Evolutionary conservation across 2,797 vertebrate species (phyloP), one percentile per base, ranked within the genome.

Genomic region (Rachycentron canadum): DNA sequence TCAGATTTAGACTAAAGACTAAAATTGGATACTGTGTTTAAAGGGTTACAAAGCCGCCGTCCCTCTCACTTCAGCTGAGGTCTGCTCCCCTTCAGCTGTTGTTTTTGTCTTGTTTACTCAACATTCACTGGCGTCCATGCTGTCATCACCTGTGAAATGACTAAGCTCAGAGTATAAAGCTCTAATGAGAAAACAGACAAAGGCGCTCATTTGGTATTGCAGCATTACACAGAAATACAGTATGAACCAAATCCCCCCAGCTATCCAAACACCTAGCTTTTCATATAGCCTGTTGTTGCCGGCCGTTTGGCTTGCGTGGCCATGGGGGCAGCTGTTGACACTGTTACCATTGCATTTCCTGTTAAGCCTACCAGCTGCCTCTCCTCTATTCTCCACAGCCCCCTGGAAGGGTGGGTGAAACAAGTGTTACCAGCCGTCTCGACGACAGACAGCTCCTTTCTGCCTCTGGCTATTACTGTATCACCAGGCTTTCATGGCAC

Each of bases 391-490:
- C 94, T 94, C 94, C 94, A 79, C 70, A 62, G 87, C 86, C 92
- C 87, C 86, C 90, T 91, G 87, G 86, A 85, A 88, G 82, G 91
- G 83, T 83, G 94, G 94, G 92, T 93, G 94, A 95, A 91, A 94
- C 92, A 95, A 95, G 93, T 68, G 91, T 92, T 93, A 90, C 91
- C 94, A 93, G 93, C 91, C 92, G 88, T 81, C 89, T 86, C 82
- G 95, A 92, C 96, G 97, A 98, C 95, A 97, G 97, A 97, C 95
- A 95, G 92, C 95, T 96, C 95, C 93, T 93, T 75, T 92, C 95
- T 97, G 95, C 92, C 87, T 90, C 91, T 92, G 88, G 89, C 93
- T 84, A 86, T 85, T 94, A 95, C 94, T 93, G 90, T 94, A 93
- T 94, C 90, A 52, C 87, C 82, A 36, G 74, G 87, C 91, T 83